These are phyloP conservation scores for Riparia riparia DNA, from an alignment of 2,113 vertebrate genomes.

Conservation along the genomic window DNA sequence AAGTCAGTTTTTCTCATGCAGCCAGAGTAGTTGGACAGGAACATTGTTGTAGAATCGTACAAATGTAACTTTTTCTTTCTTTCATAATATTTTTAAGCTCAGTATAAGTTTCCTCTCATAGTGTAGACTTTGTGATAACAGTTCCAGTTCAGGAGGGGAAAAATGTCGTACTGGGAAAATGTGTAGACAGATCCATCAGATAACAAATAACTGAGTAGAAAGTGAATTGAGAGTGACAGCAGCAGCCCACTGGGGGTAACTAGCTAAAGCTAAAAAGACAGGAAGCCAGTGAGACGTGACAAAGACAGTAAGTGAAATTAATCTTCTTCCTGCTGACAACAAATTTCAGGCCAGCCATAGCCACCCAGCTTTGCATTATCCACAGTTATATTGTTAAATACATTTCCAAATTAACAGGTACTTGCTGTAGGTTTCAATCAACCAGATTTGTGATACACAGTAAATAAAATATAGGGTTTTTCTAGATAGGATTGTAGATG, in stretches of 20 bases:
- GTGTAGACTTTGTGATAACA: neutral
- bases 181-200: slow-evolving; percentile 50
- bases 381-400: slow-evolving; percentile 30
- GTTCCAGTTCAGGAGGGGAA: neutral
- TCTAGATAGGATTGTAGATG: neutral
- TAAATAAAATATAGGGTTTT: neutral
- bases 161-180: slow-evolving; percentile 43
- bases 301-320: slow-evolving; percentile 77
- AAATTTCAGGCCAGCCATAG: slow-evolving; percentile 57
- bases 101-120: neutral
- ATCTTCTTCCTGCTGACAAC: slow-evolving; percentile 75
- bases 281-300: slow-evolving; percentile 75
- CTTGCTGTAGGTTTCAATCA: neutral
- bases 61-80: neutral
- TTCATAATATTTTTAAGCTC: neutral
- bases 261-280: slow-evolving; percentile 67
- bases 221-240: slow-evolving; percentile 73
- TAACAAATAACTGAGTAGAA: slow-evolving; percentile 66
- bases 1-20: neutral
- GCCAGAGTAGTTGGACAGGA: neutral
- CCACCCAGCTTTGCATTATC: slow-evolving; percentile 6
- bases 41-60: neutral
- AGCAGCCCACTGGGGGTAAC: slow-evolving; percentile 71
- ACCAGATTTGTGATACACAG: neutral
- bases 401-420: slow-evolving; percentile 40